Base-by-base conservation (phyloP, 2,113 vertebrate species). In the Jacana jacana region DNA sequence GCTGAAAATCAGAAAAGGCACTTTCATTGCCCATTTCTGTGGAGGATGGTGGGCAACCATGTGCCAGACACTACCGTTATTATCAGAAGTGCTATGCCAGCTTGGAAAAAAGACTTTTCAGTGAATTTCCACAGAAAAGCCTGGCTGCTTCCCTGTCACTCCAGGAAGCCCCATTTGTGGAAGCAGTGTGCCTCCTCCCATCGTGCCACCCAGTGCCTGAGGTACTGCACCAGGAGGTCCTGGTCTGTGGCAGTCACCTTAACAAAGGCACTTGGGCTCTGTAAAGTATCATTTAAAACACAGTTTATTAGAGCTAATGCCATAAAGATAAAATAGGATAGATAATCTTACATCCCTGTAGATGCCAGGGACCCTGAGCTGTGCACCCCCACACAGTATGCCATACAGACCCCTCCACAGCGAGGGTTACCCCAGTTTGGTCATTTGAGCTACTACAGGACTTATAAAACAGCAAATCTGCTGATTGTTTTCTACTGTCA, bases 171-270 rank as follows among this genome's bases (percentile, higher is more conserved):
- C 49, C 0, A 0, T 52, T 27, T 40, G 13, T 61, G 30, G 68
- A 30, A 60, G 16, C n/a, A 48, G 18, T 7, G 16, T 24, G 35
- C 10, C 9, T 79, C 39, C 28, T 85, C 52, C 28, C 80, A 44
- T 31, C 39, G 39, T 69, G 49, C 61, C 17, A 81, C 54, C 28
- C 55, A 18, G 17, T 28, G 25, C 39, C 70, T 61, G 35, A 8
- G 1, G 2, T 58, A 35, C 68, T 81, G 40, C 24, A 65, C 35
- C 14, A 35, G 31, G 10, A 86, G 16, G 24, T 37, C 19, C 57
- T 80, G 69, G 19, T 46, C 17, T 2, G 0, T 57, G 39, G 39
- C 0, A 0, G 15, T 39, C 8, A 5, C 30, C 20, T 4, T 19
- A 37, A 49, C 20, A 84, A 89, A 42, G 20, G 11, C 27, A 65